Evolutionary conservation across 2,113 vertebrate species (phyloP).

Genomic region (Epinephelus moara): DNA sequence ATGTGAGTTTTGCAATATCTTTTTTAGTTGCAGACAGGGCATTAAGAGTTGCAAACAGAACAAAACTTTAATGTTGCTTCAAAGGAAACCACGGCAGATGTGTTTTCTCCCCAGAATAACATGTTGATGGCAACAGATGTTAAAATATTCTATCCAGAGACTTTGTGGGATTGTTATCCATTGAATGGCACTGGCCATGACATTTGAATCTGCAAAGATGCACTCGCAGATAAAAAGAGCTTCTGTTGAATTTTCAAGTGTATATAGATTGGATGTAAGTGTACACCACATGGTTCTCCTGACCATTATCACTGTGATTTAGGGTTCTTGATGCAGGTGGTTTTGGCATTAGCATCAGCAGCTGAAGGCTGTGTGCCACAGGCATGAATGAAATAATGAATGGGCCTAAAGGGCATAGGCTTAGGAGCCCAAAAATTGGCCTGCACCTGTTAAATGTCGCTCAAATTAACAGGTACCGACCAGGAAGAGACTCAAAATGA

Average conservation of each 20-base stretch:
- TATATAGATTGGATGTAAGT: background rate
- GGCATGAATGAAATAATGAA: background rate
- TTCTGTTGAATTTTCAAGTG: background rate
- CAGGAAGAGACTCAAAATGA: no score
- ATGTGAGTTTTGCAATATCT: slow-evolving; percentile 6
- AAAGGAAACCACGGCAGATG: slow-evolving; percentile 61
- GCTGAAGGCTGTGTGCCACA: background rate
- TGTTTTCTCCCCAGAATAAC: slow-evolving; percentile 51
- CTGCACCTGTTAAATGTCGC: no score
- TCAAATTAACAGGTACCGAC: no score
- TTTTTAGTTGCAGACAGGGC: background rate
- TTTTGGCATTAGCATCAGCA: background rate
- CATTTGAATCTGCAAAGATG: background rate
- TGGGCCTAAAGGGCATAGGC: no score
- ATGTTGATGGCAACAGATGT: slow-evolving; percentile 58
- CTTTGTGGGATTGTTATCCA: slow-evolving; percentile 30
- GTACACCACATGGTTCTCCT: background rate
- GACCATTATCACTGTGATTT: background rate
- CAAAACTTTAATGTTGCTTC: slow-evolving; percentile 44
- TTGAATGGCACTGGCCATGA: slow-evolving; percentile 8
- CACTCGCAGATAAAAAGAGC: background rate
- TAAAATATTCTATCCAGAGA: slow-evolving; percentile 33
- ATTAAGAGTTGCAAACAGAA: slow-evolving; percentile 32
- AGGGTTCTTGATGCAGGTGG: background rate
- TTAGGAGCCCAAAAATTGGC: no score